phyloP scores from a whole-genome alignment of 2,797 vertebrate genomes.

The Ibycter americanus region DNA sequence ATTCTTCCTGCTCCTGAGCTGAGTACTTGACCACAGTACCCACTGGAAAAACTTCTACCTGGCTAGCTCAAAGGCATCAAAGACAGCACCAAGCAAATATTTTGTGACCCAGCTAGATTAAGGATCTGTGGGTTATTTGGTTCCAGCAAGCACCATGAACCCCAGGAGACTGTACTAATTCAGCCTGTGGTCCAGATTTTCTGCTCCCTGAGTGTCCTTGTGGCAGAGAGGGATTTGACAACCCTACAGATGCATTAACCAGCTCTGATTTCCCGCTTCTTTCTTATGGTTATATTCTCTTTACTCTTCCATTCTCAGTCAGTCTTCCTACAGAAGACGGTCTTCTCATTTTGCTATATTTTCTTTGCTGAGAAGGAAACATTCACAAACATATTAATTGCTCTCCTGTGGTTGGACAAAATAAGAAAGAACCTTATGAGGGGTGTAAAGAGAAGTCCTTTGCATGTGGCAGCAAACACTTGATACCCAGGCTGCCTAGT shows the following conservation, averaged over 20 bases:
- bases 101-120: not conserved
- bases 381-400: not conserved
- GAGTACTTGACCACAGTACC: not conserved
- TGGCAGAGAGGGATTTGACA: not conserved
- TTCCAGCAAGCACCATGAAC: not conserved
- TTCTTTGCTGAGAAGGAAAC: not conserved
- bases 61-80: not conserved
- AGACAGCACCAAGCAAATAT: not conserved
- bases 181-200: not conserved
- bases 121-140: not conserved
- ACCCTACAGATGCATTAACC: not conserved
- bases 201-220: accelerated
- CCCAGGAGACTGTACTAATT: not conserved
- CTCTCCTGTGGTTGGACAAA: not conserved
- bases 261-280: not conserved
- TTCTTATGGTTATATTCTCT: not conserved
- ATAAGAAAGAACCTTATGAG: not conserved
- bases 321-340: accelerated
- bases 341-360: not conserved
- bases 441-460: not conserved
- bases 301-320: not conserved
- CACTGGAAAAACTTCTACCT: not conserved
- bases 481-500: not conserved
- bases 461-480: not conserved
- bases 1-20: not conserved